Evolutionary conservation across 2,113 vertebrate genomes (phyloP).

Genomic region (Pterocles gutturalis): DNA sequence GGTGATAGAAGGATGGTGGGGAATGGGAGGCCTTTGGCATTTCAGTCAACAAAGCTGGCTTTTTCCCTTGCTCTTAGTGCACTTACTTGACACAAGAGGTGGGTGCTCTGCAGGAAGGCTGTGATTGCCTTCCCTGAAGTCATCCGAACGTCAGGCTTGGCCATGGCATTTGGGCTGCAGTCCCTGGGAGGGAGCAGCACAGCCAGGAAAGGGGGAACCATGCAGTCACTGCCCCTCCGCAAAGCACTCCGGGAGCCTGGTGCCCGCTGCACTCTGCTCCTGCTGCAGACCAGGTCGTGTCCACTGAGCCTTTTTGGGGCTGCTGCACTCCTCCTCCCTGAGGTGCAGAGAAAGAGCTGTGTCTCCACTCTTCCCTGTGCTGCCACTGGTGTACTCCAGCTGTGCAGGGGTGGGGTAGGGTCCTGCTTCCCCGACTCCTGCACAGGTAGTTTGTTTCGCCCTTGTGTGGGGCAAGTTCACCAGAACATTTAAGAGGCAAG

Average conservation of each 20-base stretch:
- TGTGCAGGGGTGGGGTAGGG: not conserved
- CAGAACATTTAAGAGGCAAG: not conserved
- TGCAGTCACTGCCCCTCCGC: not conserved
- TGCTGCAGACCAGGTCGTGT: fast-evolving
- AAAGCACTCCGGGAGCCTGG: not conserved
- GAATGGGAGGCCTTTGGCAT: not conserved
- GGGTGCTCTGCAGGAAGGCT: not conserved
- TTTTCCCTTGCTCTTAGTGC: not conserved
- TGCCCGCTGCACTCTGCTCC: not conserved
- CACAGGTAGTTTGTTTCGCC: not conserved
- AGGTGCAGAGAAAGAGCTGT: not conserved
- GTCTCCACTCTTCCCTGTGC: fast-evolving
- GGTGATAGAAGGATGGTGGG: not conserved
- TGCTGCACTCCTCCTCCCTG: not conserved
- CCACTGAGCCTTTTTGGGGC: not conserved
- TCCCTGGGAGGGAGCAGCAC: not conserved
- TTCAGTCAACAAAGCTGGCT: not conserved
- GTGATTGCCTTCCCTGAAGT: not conserved
- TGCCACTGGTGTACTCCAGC: not conserved
- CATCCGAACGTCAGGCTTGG: not conserved
- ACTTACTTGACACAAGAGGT: not conserved
- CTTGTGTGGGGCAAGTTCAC: fast-evolving
- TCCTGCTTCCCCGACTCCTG: not conserved
- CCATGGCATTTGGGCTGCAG: not conserved
- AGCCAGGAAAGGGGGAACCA: not conserved